Base-by-base conservation (phyloP, 92 coral and sea anemone species). In the Parazoanthus swiftii region DNA sequence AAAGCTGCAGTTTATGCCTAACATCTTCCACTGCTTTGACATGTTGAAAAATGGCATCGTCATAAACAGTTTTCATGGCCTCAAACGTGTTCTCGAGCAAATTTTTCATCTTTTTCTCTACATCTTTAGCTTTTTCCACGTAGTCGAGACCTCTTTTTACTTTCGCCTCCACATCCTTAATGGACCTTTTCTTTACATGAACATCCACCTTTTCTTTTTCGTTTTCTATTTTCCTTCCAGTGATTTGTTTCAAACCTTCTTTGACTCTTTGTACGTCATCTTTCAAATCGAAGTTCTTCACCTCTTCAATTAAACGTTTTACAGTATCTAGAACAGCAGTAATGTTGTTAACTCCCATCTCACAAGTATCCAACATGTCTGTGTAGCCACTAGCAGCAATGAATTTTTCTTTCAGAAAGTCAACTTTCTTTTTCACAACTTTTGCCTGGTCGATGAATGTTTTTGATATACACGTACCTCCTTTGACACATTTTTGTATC, bases 381-480 rank as follows among this genome's bases (percentile, higher is more conserved):
- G 95, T 93, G 63, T 93, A 95, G 8, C 96, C 99, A 91, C 96
- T 95, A 42, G 96, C 94, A 23, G 89, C 90, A 44, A 43, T 67
- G 77, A 91, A 91, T 21, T 89, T 89, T 21, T 86, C 87, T 85
- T 92, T 95, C 43, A 97, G 85, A 58, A 79, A 80, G 35, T 93
- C 93, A 6, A 92, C 90, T 85, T 93, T 95, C 33, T 90, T 93
- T 88, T 94, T 93, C 42, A 97, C 88, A 29, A 89, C 93, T 54
- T 93, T 94, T 2, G 94, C 99, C 84, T 97, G 99, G 74, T 92
- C 93, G 39, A 93, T 93, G 58, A 97, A 97, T 13, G 94, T 90
- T 82, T 95, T 93, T 72, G 99, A 94, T 63, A 97, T 88, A 71
- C 99, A 93, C n/a, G 94, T 88, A 1, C 93, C 98, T 29, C 99